Evolutionary conservation across 2,888 invertebrate species (phyloP).

Genomic region (Andricus curvator): DNA sequence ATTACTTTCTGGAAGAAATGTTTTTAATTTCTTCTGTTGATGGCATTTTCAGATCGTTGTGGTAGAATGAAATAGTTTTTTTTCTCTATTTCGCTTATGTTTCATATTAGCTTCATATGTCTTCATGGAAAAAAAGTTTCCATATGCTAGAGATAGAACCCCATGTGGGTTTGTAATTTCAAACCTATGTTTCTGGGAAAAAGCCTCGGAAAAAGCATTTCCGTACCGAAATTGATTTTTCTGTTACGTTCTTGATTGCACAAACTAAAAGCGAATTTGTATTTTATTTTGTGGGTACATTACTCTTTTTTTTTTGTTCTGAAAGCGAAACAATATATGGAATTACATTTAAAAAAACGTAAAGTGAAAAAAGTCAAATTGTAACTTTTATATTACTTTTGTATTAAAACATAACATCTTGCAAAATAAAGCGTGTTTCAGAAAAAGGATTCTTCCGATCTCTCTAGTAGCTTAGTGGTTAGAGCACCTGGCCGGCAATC

Average conservation of each 20-base stretch:
- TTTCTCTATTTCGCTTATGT: background rate
- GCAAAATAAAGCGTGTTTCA: too few relatives aligned
- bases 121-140: conserved; percentile 31
- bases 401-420: too few relatives aligned
- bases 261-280: conserved; percentile 3
- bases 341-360: too few relatives aligned
- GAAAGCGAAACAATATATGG: too few relatives aligned
- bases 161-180: conserved; percentile 36
- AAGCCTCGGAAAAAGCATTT: background rate
- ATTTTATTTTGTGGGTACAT: background rate
- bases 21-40: background rate
- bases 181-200: conserved; percentile 33
- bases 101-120: conserved; percentile 6
- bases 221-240: conserved; percentile 26
- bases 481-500: too few relatives aligned
- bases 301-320: too few relatives aligned
- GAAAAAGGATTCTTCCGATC: too few relatives aligned
- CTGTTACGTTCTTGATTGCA: conserved; percentile 19
- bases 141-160: conserved; percentile 21
- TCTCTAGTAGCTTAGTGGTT: too few relatives aligned
- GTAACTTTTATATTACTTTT: too few relatives aligned
- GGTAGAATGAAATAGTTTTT: background rate
- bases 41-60: background rate
- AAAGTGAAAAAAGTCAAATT: too few relatives aligned
- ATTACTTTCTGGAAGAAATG: background rate